Percentiles rank a stretch among this genome's conserved stretches.
Evolutionary conservation across 2,888 invertebrate species (phyloP).

Genomic region (Drosophila buzzatii): DNA sequence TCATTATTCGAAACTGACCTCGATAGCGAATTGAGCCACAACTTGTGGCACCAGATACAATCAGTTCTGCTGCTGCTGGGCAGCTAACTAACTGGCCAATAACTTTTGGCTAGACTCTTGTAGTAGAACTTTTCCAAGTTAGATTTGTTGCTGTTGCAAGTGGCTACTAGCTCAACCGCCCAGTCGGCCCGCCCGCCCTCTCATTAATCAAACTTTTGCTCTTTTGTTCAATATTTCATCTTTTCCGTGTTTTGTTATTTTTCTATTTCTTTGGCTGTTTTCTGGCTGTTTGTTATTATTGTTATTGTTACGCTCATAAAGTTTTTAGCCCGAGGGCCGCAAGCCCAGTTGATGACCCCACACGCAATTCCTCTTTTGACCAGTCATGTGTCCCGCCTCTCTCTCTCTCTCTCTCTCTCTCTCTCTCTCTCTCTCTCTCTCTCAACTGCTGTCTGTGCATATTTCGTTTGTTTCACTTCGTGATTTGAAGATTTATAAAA

Average conservation of each 20-base stretch:
- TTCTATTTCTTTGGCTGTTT: constrained; percentile 16
- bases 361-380: constrained; percentile 39
- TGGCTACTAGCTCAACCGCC: constrained; percentile 2
- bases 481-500: constrained; percentile 54
- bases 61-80: constrained; percentile 5
- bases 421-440: neutral
- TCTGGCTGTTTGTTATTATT: constrained; percentile 50
- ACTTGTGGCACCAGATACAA: constrained; percentile 27
- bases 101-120: constrained; percentile 17
- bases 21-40: constrained; percentile 25
- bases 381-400: neutral
- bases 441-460: constrained; percentile 36
- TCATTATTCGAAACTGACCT: constrained; percentile 32
- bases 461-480: constrained; percentile 42
- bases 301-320: constrained; percentile 60
- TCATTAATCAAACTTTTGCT: constrained; percentile 57
- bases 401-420: constrained; percentile 3
- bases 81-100: constrained; percentile 6
- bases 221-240: constrained; percentile 46
- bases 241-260: constrained; percentile 32
- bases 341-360: constrained; percentile 56
- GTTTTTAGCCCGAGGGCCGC: constrained; percentile 27
- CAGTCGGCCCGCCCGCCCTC: constrained; percentile 3
- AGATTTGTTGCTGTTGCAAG: constrained; percentile 18
- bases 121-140: constrained; percentile 28